phyloP scores from a whole-genome alignment of 2,113 vertebrate genomes.

The Alces alces region DNA sequence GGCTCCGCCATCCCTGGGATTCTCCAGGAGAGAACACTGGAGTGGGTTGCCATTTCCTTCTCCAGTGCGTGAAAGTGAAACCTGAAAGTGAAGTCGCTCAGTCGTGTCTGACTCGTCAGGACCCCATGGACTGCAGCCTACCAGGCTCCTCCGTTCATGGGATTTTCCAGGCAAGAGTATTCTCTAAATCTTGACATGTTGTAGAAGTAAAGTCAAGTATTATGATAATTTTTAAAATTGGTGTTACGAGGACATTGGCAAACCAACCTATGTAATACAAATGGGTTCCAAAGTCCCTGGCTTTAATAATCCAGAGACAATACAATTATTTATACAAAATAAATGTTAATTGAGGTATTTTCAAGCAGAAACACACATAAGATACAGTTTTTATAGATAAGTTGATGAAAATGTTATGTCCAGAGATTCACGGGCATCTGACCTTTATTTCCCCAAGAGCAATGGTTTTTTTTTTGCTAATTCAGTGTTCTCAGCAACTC shows the following conservation, averaged over 20 bases:
- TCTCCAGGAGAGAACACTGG: too few relatives aligned
- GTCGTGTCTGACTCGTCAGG: too few relatives aligned
- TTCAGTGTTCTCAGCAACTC: neutral
- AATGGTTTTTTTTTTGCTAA: neutral
- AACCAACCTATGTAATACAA: neutral
- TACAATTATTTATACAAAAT: neutral
- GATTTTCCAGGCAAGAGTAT: too few relatives aligned
- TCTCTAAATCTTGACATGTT: neutral
- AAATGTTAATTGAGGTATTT: neutral
- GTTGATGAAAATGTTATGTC: neutral
- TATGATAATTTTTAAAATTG: neutral
- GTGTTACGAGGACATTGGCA: neutral
- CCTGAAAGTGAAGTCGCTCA: too few relatives aligned
- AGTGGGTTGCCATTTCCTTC: too few relatives aligned
- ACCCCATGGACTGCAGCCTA: too few relatives aligned
- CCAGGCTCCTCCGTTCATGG: too few relatives aligned
- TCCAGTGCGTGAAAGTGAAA: too few relatives aligned
- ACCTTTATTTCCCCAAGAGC: neutral
- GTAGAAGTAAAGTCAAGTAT: neutral
- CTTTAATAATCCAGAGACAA: neutral
- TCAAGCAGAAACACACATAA: neutral
- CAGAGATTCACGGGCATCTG: neutral
- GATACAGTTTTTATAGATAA: neutral
- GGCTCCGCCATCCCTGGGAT: too few relatives aligned
- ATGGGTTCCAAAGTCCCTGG: neutral